phyloP scores from a whole-genome alignment of 1,140 invertebrate genomes.

The Argopecten irradians region DNA sequence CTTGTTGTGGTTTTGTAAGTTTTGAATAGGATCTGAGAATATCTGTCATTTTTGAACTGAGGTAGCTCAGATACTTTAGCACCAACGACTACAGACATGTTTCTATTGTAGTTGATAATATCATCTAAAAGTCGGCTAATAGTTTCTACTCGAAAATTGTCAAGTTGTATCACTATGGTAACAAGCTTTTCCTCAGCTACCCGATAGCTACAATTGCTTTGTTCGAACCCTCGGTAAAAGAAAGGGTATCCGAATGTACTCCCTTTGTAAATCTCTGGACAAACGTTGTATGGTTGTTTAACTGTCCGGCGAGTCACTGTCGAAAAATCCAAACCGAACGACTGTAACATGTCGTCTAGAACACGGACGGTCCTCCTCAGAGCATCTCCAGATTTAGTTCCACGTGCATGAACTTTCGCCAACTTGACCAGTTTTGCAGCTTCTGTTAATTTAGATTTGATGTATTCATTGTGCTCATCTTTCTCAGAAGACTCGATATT shows the following conservation, averaged over 20 bases:
- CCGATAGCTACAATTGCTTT: conserved; percentile 33
- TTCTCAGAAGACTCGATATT: neutral
- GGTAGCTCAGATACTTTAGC: neutral
- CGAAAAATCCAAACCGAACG: conserved; percentile 15
- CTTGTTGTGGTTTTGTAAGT: neutral
- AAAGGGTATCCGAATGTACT: conserved; percentile 51
- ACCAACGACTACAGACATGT: neutral
- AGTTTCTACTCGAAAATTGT: neutral
- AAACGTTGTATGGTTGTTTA: conserved; percentile 37
- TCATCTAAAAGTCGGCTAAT: neutral
- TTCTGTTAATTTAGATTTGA: neutral
- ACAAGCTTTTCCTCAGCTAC: conserved; percentile 33
- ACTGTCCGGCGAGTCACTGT: conserved; percentile 10
- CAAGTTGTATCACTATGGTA: conserved; percentile 37
- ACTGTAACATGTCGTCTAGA: conserved; percentile 30
- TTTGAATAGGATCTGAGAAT: neutral
- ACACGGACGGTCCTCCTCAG: conserved; percentile 28
- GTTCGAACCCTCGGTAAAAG: conserved; percentile 54
- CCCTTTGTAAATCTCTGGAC: conserved; percentile 52
- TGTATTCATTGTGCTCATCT: neutral
- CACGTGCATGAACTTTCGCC: conserved; percentile 49
- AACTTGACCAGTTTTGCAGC: neutral
- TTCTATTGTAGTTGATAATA: neutral
- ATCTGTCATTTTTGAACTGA: neutral
- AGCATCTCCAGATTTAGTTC: conserved; percentile 45